Base-by-base conservation (phyloP, 2,888 invertebrate genomes). In the Stegana nigrithorax region DNA sequence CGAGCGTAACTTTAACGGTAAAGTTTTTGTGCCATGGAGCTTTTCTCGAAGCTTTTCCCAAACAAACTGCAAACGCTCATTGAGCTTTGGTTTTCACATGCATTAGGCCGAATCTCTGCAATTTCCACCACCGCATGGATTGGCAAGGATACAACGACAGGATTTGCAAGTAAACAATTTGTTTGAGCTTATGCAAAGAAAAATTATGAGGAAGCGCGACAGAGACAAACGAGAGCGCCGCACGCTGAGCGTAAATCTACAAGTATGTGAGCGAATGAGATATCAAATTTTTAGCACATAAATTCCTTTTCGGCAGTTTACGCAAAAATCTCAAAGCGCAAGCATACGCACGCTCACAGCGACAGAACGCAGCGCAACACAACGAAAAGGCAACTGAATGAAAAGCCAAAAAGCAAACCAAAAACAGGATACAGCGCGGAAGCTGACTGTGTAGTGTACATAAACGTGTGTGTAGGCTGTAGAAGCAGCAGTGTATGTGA, bases 391-490 rank as follows among this genome's bases (percentile, higher is more conserved):
- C 39, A 39, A 39, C n/a, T 39, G n/a, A 17, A n/a, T 17, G n/a
- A 39, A 39, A 39, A 14, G 39, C 39, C 39, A 14, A 39, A 39
- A 39, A 25, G 26, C 42, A 42, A n/a, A n/a, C 42, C 32, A n/a
- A 47, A 47, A 23, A 23, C 12, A 47, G 25, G 47, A 47, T 47
- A 47, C 47, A 47, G 47, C 47, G 25, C 25, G 47, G 47, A 47
- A 47, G 47, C 47, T 47, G 47, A 32, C 25, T 57, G 19, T 63
- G 62, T 59, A 73, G 65, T 71, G 73, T 75, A 74, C 74, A 74
- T 63, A 53, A 57, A 67, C 59, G 71, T 77, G 77, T 75, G 66
- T 70, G 65, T 68, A 29, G 67, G 66, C 73, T 72, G 66, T 68
- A 59, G 64, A 64, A 64, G 68, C 73, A 73, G 66, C 70, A 63